Evolutionary conservation across 2,888 invertebrate species (phyloP), one percentile per base, ranked within the genome.

Genomic region (Drosophila multiciliata): DNA sequence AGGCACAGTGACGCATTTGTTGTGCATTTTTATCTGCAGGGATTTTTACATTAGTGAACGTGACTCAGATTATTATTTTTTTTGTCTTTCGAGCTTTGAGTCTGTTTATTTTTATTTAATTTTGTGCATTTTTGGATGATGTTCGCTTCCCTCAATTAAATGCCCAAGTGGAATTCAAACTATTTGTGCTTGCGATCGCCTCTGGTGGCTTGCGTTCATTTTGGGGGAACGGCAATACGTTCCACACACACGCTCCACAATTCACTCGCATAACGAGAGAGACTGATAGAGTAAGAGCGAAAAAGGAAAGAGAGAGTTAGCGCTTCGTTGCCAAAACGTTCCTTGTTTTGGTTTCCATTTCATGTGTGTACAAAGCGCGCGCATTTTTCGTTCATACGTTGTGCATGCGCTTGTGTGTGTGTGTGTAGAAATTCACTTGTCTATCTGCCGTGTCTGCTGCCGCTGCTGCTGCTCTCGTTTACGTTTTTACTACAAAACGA

Each of bases 331-430:
- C 64, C 54, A 74, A 32, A 58, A 11, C 59, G 85, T 84, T 87
- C 70, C 75, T 8, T 78, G 75, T 83, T 76, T 76, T 83, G 73
- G 74, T 85, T 82, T 82, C 63, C 55, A 79, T 75, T 79, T 79
- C 66, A 66, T 61, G 62, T 69, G 60, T 50, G 64, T 55, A 40
- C 38, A 55, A 73, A 70, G 77, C 76, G 84, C 82, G 82, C 84
- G 84, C 84, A 70, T 80, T 83, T 82, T 82, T 73, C 55, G 55
- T 55, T 55, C 38, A 26, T 54, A 54, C 48, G 23, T 45, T 52
- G 52, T 32, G 49, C 38, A 36, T 42, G 40, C 58, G 54, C 58
- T 59, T 52, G 53, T 26, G 57, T 58, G 57, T 62, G 57, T 75
- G 54, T 76, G 67, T 59, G 72, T 79, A 65, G 54, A 80, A 80